A percentile compares a stretch with the other conserved stretches of the same genome.
phyloP scores from a whole-genome alignment of 2,888 invertebrate genomes.

The Arenicola marina region DNA sequence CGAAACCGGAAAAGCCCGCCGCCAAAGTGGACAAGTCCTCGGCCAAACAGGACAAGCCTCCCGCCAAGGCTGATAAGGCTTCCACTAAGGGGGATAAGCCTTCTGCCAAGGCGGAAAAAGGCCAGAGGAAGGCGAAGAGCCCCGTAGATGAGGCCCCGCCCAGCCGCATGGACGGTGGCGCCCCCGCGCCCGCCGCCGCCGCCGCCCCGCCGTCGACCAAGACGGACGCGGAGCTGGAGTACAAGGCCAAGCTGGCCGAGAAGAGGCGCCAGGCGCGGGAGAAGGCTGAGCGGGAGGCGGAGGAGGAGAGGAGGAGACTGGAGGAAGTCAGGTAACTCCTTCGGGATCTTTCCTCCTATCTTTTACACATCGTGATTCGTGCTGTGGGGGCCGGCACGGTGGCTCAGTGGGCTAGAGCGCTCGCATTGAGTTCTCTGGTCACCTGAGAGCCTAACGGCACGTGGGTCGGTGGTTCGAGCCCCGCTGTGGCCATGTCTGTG shows the following conservation, averaged over 20 bases:
- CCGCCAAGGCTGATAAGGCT: background rate
- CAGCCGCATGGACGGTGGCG: background rate
- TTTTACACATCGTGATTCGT: too few relatives aligned
- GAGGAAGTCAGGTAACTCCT: slow-evolving; percentile 14
- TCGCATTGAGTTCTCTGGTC: too few relatives aligned
- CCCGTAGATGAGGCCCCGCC: slow-evolving; percentile 7
- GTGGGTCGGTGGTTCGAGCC: too few relatives aligned
- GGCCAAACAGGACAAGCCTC: background rate
- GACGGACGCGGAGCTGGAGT: slow-evolving; percentile 18
- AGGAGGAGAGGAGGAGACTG: slow-evolving; percentile 11
- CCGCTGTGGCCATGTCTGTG: too few relatives aligned
- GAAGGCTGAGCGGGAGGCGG: slow-evolving; percentile 21
- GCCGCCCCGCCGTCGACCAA: background rate
- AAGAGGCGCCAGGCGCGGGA: slow-evolving; percentile 19
- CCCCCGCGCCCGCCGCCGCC: background rate
- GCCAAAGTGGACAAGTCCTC: too few relatives aligned
- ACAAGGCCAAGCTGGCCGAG: slow-evolving; percentile 20
- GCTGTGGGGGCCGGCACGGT: too few relatives aligned
- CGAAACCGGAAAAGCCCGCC: too few relatives aligned
- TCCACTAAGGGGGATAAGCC: background rate
- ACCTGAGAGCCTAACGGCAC: too few relatives aligned
- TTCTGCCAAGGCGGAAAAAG: background rate
- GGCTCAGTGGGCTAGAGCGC: too few relatives aligned
- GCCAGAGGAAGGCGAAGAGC: background rate
- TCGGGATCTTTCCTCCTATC: too few relatives aligned